phyloP scores from a whole-genome alignment of 2,888 invertebrate genomes.

The Cephalotes varians region DNA sequence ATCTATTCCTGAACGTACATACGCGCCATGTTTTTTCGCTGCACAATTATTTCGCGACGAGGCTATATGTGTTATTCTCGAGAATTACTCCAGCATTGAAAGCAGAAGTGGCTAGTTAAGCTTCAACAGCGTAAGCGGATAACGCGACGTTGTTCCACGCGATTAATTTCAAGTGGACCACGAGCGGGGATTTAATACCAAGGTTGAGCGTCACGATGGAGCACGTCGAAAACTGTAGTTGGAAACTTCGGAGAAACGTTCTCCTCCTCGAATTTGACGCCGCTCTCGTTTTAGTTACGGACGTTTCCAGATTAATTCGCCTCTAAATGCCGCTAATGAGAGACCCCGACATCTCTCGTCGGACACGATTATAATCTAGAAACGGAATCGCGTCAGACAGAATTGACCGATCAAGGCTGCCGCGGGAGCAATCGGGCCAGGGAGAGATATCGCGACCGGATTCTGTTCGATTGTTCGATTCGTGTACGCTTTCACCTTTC shows the following conservation, averaged over 20 bases:
- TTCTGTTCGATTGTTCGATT: constrained; percentile 54
- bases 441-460: constrained; percentile 48
- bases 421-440: constrained; percentile 17
- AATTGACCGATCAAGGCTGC: constrained; percentile 25
- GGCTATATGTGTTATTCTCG: not conserved
- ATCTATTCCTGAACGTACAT: not conserved
- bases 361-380: not conserved
- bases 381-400: not conserved
- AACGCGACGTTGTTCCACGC: constrained; percentile 20
- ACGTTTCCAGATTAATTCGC: not conserved
- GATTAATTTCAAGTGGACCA: constrained; percentile 34
- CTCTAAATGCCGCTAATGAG: not conserved
- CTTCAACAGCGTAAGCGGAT: constrained; percentile 34
- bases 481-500: constrained; percentile 52
- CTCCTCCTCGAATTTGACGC: not conserved
- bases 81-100: constrained; percentile 28
- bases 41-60: not conserved
- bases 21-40: not conserved
- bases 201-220: not conserved
- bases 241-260: constrained; percentile 7
- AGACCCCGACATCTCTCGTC: too few relatives aligned
- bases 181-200: constrained; percentile 37
- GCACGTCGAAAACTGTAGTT: not conserved
- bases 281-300: not conserved
- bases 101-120: constrained; percentile 24